Base-by-base conservation (phyloP, 1,140 invertebrate species). In the Panulirus ornatus region DNA sequence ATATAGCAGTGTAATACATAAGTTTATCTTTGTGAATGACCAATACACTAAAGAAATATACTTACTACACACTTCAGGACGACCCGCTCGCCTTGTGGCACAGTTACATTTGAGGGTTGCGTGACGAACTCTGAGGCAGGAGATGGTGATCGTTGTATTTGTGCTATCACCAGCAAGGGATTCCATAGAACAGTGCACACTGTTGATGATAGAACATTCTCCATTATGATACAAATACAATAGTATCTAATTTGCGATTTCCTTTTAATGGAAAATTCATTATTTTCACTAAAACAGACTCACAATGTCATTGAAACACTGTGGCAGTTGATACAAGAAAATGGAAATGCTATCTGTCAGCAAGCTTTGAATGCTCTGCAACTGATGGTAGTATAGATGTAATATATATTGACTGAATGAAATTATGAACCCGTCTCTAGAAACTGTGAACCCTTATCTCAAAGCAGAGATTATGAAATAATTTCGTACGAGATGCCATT, bases 31-130 rank as follows among this genome's bases (percentile, higher is more conserved):
- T 0, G 1, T n/a, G n/a, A n/a, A n/a, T n/a, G n/a, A n/a, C n/a
- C 6, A 44, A 14, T 22, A 27, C 1, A 42, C 40, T 22, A 3
- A 19, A n/a, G 42, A 11, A 40, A 36, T n/a, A 40, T 51, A 58
- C 79, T 54, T 75, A 89, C 88, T 34, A 83, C 34, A 38, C 88
- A 89, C 71, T 89, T 89, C 44, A 89, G 47, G 81, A 89, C 54
- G 44, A 51, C 71, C 19, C 34, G 66, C 36, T 89, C 88, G n/a
- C 88, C 88, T 44, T 73, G 79, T 27, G 88, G 88, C 30, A 89
- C 88, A 36, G 88, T 89, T 30, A 73, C 51, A 51, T 89, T 89
- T 58, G 79, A 40, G n/a, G 88, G 88, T 27, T 71, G 47, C 0
- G 51, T 51, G 34, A 81, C 30, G 79, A 89, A 89, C 47, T 89